Evolutionary conservation across 2,797 vertebrate species (phyloP), one percentile per base, ranked within the genome.

Genomic region (Microtus californicus): DNA sequence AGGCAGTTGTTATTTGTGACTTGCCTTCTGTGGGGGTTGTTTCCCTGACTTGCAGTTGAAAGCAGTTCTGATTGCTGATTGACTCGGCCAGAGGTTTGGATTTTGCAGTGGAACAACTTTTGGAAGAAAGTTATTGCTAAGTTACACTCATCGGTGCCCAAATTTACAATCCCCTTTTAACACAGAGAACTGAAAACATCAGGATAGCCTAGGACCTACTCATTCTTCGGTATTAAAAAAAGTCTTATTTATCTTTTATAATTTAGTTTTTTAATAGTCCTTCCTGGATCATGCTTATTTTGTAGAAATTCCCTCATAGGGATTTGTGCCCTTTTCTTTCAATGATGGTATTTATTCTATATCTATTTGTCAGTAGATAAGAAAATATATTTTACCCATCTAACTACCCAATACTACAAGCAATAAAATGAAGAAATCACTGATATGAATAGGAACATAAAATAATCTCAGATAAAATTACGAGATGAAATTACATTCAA

Each of bases 351-450:
- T 65, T 65, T 63, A 29, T 65, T 45, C 15, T 5, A 14, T 1
- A 69, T 40, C 15, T 81, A 14, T 13, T 31, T 40, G 7, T 76
- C 31, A 67, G n/a, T 51, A 56, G 2, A 74, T 93, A 88, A 59
- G 51, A 59, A 69, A 83, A 45, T 54, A 9, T 88, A 6, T 1
- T 71, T n/a, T 2, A 40, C 27, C 5, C 8, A 77, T 34, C 5
- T 17, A 83, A 54, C 37, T 10, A 71, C 11, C 34, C 6, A 31
- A 91, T 40, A 43, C 19, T 56, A 56, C 54, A 56, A 56, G 17
- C 54, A 92, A 92, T 74, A 85, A 87, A 80, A 92, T 80, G 2
- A 92, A 93, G 71, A 37, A 94, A 63, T 37, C 89, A 29, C 8
- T 63, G 21, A 82, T 86, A 89, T 7, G 17, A 69, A 51, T 37